Evolutionary conservation across 2,888 invertebrate species (phyloP).

Genomic region (Lissonota sp.): DNA sequence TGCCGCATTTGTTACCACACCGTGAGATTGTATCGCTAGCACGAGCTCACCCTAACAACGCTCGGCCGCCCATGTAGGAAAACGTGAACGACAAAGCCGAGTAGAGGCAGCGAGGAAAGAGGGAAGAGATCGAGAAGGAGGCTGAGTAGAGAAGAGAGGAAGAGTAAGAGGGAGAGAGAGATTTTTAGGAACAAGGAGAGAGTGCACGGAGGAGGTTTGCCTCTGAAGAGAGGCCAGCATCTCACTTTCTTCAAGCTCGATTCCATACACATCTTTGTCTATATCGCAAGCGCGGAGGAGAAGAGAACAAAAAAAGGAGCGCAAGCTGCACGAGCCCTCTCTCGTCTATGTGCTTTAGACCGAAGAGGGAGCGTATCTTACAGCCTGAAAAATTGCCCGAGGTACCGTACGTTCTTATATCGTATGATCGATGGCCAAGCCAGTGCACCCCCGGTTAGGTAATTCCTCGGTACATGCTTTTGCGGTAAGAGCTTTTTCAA

Average conservation of each 20-base stretch:
- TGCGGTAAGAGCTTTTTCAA: conserved; percentile 51
- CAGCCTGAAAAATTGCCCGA: conserved; percentile 60
- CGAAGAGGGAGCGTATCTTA: conserved; percentile 50
- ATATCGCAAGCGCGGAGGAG: no score
- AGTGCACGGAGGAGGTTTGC: conserved; percentile 30
- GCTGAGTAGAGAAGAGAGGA: background rate
- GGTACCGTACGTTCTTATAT: conserved; percentile 56
- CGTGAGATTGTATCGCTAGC: conserved; percentile 60
- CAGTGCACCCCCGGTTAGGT: conserved; percentile 51
- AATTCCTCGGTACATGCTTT: conserved; percentile 62
- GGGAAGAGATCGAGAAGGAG: conserved; percentile 15
- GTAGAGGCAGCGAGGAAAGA: background rate
- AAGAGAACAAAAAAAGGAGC: conserved; percentile 2
- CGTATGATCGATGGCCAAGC: conserved; percentile 60
- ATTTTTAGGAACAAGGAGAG: background rate
- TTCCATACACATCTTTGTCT: background rate
- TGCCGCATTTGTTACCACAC: conserved; percentile 57
- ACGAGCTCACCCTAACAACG: conserved; percentile 46
- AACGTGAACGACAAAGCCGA: conserved; percentile 43
- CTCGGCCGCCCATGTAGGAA: conserved; percentile 35
- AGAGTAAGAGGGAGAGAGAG: background rate
- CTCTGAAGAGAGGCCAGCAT: conserved; percentile 7
- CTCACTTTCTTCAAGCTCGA: conserved; percentile 32
- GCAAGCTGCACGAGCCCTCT: conserved; percentile 28
- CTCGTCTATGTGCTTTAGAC: conserved; percentile 29